phyloP scores from a whole-genome alignment of 2,888 invertebrate species.

The Hypomecis atomaria region DNA sequence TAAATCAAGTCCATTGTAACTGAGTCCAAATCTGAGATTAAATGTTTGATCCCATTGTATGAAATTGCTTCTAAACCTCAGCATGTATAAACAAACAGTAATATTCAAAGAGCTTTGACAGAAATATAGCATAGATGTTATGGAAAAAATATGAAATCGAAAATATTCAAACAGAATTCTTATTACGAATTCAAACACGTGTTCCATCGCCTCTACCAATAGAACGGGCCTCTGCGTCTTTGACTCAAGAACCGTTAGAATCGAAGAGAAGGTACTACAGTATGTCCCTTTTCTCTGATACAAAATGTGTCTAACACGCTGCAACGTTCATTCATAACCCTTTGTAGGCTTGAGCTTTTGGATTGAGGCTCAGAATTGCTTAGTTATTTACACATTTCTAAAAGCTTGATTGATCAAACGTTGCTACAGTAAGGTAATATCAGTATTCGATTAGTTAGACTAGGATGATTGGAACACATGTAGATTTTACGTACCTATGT shows the following conservation, averaged over 20 bases:
- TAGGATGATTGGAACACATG: too few relatives aligned
- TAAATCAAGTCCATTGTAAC: too few relatives aligned
- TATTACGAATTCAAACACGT: conserved; percentile 24
- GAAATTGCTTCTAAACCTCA: neutral
- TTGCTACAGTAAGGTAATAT: too few relatives aligned
- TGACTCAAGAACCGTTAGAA: conserved; percentile 18
- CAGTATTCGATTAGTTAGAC: too few relatives aligned
- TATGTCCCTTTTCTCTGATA: conserved; percentile 5
- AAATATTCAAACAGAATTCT: conserved; percentile 10
- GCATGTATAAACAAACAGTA: neutral
- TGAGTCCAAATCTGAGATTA: too few relatives aligned
- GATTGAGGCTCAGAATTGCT: too few relatives aligned
- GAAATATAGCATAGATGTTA: neutral
- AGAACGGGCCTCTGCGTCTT: neutral
- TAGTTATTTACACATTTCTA: too few relatives aligned
- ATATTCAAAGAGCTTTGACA: neutral
- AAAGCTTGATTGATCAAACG: too few relatives aligned
- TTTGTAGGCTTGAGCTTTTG: too few relatives aligned
- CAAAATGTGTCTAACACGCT: neutral
- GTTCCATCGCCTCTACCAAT: neutral
- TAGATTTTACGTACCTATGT: too few relatives aligned
- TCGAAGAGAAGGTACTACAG: neutral
- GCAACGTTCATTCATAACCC: too few relatives aligned
- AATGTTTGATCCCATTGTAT: too few relatives aligned
- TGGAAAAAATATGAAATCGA: conserved; percentile 5